Base-by-base conservation (phyloP, 2,888 invertebrate species). In the Scaptomyza parva region DNA sequence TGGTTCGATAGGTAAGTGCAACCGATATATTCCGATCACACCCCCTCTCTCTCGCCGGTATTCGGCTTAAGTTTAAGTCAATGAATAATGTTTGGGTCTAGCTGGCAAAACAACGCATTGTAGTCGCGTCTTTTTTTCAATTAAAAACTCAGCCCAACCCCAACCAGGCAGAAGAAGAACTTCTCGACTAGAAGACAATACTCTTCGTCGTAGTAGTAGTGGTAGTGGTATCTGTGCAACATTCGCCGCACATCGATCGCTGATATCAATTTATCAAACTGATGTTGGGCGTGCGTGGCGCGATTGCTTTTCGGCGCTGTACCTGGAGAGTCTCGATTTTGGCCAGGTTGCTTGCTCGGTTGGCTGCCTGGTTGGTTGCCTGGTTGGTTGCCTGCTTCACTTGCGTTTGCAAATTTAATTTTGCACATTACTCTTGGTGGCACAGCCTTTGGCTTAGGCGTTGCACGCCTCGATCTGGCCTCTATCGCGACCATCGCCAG, bases 1-100 rank as follows among this genome's bases (percentile, higher is more conserved):
- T 81, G 93, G 93, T 73, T 93, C 94, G 75, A 92, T 93, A 88
- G 94, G 94, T 94, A 89, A 92, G 93, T 92, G 48, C 57, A 37
- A 30, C 54, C 45, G 50, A 70, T 55, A 28, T 20, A 22, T 39
- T 18, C 9, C 17, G 2, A 2, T 11, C 35, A 2, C 24, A 22
- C 35, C 28, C 51, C 22, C 11, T 51, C 11, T 18, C n/a, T n/a
- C n/a, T n/a, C n/a, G n/a, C n/a, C n/a, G n/a, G n/a, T n/a, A 12
- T 26, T 35, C 12, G 14, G 14, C 6, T 14, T 35, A 14, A 14
- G 14, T 14, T 35, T 37, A 37, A 37, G 17, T 37, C 52, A 20
- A 59, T 69, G 70, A 69, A 24, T 69, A 60, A 69, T 69, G 70
- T 53, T 20, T 2, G 12, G 44, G 26, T 22, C 59, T 30, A 43